phyloP scores from a whole-genome alignment of 2,113 vertebrate species.

The Percina caprodes region DNA sequence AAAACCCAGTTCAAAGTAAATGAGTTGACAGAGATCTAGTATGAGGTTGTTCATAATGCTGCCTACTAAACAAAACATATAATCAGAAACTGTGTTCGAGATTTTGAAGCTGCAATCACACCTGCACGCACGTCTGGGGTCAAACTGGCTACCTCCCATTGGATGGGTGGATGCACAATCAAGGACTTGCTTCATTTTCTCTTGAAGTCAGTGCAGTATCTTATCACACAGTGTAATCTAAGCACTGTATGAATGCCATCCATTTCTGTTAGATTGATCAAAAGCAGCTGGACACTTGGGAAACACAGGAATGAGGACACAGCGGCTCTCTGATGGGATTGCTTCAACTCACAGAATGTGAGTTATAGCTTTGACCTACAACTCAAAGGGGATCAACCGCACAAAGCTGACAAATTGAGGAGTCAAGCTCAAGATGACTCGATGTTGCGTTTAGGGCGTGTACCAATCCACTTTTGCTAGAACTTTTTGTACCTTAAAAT shows the following conservation, averaged over 20 bases:
- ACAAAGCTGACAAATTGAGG: slow-evolving; percentile 75
- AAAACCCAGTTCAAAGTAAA: neutral
- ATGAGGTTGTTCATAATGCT: neutral
- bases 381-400: slow-evolving; percentile 73
- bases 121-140: slow-evolving; percentile 23
- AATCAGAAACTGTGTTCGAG: slow-evolving; percentile 1
- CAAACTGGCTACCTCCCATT: slow-evolving; percentile 36
- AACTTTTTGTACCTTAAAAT: too few relatives aligned
- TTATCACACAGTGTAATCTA: slow-evolving; percentile 70
- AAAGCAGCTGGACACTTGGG: slow-evolving; percentile 64
- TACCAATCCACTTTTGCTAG: too few relatives aligned
- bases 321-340: slow-evolving; percentile 66
- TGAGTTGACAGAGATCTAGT: neutral
- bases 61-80: slow-evolving; percentile 24
- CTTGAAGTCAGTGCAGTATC: slow-evolving; percentile 35
- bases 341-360: slow-evolving; percentile 67
- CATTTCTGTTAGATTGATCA: slow-evolving; percentile 75
- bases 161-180: slow-evolving; percentile 30
- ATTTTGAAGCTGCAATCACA: slow-evolving; percentile 38
- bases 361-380: slow-evolving; percentile 78
- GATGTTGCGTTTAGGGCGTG: neutral
- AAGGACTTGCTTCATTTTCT: slow-evolving; percentile 46
- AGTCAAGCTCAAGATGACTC: slow-evolving; percentile 54
- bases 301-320: slow-evolving; percentile 78
- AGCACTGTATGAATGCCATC: slow-evolving; percentile 69